Percentiles rank a stretch among this genome's conserved stretches.
Evolutionary conservation across 2,888 invertebrate genomes (phyloP).

Genomic region (Mythimna pallens): DNA sequence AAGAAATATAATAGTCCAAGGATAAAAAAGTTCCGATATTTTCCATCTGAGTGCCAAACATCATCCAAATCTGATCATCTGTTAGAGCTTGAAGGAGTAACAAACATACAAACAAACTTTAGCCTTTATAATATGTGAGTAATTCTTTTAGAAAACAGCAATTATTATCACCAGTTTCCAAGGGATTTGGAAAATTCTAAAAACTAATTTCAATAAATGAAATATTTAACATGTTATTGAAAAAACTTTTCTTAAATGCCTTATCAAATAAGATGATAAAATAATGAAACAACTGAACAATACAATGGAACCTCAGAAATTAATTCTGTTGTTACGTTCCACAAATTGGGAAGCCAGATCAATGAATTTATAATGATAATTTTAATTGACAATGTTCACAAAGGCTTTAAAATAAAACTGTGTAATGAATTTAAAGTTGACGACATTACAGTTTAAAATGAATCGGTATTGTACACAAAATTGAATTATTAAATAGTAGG

Average conservation of each 20-base stretch:
- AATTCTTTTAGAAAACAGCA: too few relatives aligned
- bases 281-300: constrained; percentile 3
- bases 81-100: too few relatives aligned
- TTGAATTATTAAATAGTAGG: constrained; percentile 39
- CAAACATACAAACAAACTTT: too few relatives aligned
- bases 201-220: too few relatives aligned
- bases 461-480: constrained; percentile 27
- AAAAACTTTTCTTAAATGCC: not conserved
- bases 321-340: constrained; percentile 25
- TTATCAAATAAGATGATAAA: not conserved
- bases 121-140: too few relatives aligned
- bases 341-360: constrained; percentile 45
- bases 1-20: too few relatives aligned
- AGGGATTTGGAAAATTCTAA: too few relatives aligned
- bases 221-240: too few relatives aligned
- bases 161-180: too few relatives aligned
- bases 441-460: constrained; percentile 49
- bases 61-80: too few relatives aligned
- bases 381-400: constrained; percentile 47
- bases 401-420: constrained; percentile 36
- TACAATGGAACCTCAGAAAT: constrained; percentile 24
- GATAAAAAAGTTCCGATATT: too few relatives aligned
- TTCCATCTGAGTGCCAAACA: too few relatives aligned
- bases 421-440: constrained; percentile 44
- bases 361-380: constrained; percentile 59